Evolutionary conservation across 2,113 vertebrate genomes (phyloP), one percentile per base, ranked within the genome.

Genomic region (Cranoglanis bouderius): DNA sequence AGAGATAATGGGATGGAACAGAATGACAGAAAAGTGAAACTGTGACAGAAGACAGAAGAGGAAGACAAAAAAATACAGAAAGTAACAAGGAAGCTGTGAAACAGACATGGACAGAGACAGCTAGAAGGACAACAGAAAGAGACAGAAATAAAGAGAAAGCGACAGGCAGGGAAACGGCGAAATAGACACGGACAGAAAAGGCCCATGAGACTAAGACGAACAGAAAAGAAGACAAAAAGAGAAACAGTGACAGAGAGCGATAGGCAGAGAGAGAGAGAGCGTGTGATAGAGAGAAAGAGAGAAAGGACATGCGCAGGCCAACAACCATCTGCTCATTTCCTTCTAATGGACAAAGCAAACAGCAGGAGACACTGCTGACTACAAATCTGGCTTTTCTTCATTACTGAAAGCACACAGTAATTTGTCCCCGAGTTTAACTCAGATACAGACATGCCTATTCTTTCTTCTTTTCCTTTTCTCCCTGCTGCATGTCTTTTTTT

Each of bases 241-340:
- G 61, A 63, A 81, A 82, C 77, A 67, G 75, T 49, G 77, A 82
- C 51, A 83, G 87, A 70, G 59, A 53, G 51, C 49, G 32, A 85
- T 49, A 49, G 77, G 81, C 43, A 82, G 61, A 32, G 46, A 82
- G 86, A 75, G 77, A 82, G 49, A 72, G 78, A 53, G 35, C 21
- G 67, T 35, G 43, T 35, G 21, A 67, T 43, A 82, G 78, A 77
- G 57, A 59, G 81, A 75, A 7, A 82, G 40, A 26, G 77, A 75
- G 78, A 88, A 67, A 78, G 87, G 80, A 89, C 81, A 87, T 94
- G 92, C 94, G 95, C 92, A 97, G 97, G 96, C 95, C 95, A 97
- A 96, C 95, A 95, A 96, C 98, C 98, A 99, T 98, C 98, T 99
- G 98, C 97, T 98, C 97, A 96, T 97, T 96, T 96, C 96, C 95